These are phyloP conservation scores for Crepidodera aurea DNA, from an alignment of 2,888 invertebrate genomes.

Conservation along the genomic window DNA sequence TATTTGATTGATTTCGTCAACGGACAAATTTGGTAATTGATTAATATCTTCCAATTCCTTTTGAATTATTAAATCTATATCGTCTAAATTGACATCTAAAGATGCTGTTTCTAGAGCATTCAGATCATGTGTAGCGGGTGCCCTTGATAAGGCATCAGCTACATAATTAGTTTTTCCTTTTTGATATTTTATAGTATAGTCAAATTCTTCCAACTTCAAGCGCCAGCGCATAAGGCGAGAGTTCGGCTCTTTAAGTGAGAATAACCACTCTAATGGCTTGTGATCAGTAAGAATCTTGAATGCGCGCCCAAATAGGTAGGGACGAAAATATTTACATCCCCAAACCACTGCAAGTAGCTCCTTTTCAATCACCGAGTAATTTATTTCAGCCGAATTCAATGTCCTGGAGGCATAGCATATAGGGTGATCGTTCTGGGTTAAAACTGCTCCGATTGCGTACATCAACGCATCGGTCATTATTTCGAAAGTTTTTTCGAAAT, in stretches of 20 bases:
- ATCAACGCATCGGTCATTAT: not conserved
- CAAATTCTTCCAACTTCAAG: conserved; percentile 14
- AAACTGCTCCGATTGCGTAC: not conserved
- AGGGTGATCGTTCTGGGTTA: not conserved
- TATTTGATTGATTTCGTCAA: no score
- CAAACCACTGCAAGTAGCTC: conserved; percentile 12
- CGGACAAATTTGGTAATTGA: no score
- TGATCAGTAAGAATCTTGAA: conserved; percentile 38
- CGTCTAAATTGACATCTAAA: not conserved
- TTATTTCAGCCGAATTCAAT: no score
- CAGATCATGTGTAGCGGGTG: not conserved
- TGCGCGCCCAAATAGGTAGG: conserved; percentile 19
- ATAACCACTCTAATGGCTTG: conserved; percentile 27
- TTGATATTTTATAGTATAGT: conserved; percentile 10
- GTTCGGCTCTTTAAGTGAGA: conserved; percentile 12
- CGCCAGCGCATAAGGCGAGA: conserved; percentile 9
- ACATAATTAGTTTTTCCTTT: conserved; percentile 15
- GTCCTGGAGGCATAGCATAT: no score
- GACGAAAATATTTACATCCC: conserved; percentile 24
- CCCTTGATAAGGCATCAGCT: conserved; percentile 16
- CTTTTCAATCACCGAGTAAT: conserved; percentile 18
- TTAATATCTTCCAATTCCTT: no score
- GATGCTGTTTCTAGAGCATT: not conserved
- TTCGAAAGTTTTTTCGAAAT: not conserved
- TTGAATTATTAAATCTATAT: no score